phyloP scores from a whole-genome alignment of 2,797 vertebrate species.

The Delichon dasypus region DNA sequence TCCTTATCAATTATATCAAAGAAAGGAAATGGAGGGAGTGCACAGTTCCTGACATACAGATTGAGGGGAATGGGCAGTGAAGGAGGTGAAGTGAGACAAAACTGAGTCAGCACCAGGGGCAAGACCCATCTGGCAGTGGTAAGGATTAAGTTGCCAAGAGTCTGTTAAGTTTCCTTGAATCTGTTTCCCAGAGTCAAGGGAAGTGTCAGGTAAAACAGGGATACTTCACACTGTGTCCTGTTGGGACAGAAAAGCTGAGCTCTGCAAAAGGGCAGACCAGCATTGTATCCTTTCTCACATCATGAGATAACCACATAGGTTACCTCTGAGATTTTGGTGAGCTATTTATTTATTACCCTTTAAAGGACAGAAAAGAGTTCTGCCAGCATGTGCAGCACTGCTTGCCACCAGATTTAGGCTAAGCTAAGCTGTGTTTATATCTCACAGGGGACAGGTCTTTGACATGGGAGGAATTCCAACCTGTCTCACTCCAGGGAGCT shows the following conservation, averaged over 20 bases:
- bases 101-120: not conserved
- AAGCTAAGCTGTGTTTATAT: not conserved
- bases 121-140: not conserved
- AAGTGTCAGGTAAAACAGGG: not conserved
- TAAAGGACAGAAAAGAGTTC: not conserved
- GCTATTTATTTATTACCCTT: not conserved
- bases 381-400: not conserved
- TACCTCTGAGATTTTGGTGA: not conserved
- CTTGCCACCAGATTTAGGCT: not conserved
- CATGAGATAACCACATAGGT: not conserved
- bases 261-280: not conserved
- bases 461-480: not conserved
- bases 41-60: not conserved
- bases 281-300: not conserved
- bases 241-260: not conserved
- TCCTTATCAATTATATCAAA: not conserved
- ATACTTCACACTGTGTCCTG: not conserved
- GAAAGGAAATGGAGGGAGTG: fast-evolving
- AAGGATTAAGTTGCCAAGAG: not conserved
- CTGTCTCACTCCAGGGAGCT: not conserved
- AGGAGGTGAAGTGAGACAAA: not conserved
- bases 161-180: not conserved
- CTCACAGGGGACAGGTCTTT: not conserved
- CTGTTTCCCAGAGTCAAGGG: not conserved
- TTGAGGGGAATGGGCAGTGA: not conserved